Conservation (phyloP, 2,113 vertebrate genomes). For the Vidua chalybeata region DNA sequence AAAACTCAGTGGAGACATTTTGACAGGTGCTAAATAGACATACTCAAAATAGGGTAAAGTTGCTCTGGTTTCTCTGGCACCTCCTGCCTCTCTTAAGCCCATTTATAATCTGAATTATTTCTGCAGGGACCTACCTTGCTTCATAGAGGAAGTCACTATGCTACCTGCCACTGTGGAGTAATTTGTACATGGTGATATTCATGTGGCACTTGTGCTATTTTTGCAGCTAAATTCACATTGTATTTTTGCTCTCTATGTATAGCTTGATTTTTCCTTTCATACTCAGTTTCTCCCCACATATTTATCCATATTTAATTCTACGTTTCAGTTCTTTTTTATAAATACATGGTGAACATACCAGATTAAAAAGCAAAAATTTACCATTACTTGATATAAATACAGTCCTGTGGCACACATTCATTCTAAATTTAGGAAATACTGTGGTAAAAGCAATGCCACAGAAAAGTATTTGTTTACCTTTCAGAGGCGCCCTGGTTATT, state of each 20-base stretch:
- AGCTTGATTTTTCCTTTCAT: not conserved
- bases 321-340: not conserved
- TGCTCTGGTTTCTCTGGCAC: not conserved
- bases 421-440: conserved; percentile 37
- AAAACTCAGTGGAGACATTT: not conserved
- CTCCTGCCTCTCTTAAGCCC: not conserved
- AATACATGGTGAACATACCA: not conserved
- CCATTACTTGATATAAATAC: not conserved
- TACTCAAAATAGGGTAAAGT: not conserved
- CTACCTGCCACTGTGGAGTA: not conserved
- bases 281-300: not conserved
- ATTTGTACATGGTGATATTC: not conserved
- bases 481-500: conserved; percentile 16
- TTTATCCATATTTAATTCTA: not conserved
- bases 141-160: not conserved
- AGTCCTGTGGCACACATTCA: not conserved
- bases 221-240: not conserved
- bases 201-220: not conserved
- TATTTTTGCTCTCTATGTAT: not conserved
- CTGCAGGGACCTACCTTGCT: not conserved
- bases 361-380: conserved; percentile 37
- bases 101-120: not conserved
- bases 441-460: conserved; percentile 31
- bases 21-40: not conserved
- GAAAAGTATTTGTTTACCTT: conserved; percentile 43